Evolutionary conservation across 2,797 vertebrate genomes (phyloP), one percentile per base, ranked within the genome.

Genomic region (Clarias platycephalus): DNA sequence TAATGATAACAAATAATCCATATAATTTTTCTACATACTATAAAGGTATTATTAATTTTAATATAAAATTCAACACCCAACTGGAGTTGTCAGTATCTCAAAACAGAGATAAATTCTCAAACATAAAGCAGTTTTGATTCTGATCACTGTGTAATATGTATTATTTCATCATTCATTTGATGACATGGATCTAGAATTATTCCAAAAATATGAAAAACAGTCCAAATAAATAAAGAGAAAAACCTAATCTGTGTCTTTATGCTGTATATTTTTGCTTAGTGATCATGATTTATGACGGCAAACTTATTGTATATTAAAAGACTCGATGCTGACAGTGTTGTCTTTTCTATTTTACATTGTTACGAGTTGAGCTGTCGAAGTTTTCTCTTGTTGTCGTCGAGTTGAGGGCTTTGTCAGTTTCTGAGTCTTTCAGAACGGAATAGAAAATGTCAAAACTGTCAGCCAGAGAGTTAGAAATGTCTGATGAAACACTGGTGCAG

Each of bases 381-480:
- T 18, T 26, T 63, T 79, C 57, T 77, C 24, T 44, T 63, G 44
- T n/a, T 62, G 75, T 40, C 8, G 24, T 64, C 60, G 64, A 64
- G 37, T 26, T 1, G 57, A 75, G 26, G 72, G 72, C 26, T 72
- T 75, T 40, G 57, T 77, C 55, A 64, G 34, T 80, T 49, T 49
- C 37, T 16, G 2, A 64, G 77, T 44, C 60, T 79, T 79, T 64
- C 13, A 26, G 64, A 28, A 60, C 6, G 3, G 77, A 63, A 80
- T 20, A 20, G 24, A 77, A 85, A 85, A 68, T 40, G 49, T 68
- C 71, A 76, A 81, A 81, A 28, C 49, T 28, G 78, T 67, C 70
- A 81, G 26, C 37, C 34, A 26, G 15, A 62, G 70, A 81, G 49
- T 75, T 81, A 49, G 34, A 28, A 82, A 66, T 31, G 44, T 77